These are phyloP conservation scores for Siniperca obscura DNA, from an alignment of 2,797 vertebrate genomes.

Conservation along the genomic window DNA sequence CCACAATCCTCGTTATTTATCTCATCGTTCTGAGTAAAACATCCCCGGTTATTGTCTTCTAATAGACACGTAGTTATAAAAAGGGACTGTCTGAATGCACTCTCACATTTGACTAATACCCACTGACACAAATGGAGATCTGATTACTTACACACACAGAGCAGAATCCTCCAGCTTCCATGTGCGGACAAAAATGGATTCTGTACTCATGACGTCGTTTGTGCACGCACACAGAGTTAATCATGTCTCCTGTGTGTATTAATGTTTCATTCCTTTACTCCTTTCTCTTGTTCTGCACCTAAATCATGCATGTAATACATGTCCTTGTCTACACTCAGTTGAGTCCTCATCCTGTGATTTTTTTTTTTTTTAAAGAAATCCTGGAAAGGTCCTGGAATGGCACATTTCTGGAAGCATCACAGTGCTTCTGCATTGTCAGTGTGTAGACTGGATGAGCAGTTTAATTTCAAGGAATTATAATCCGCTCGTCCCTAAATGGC, in stretches of 20 bases:
- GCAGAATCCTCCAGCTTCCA: slow-evolving; percentile 38
- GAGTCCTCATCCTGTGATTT: background rate
- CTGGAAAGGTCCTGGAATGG: background rate
- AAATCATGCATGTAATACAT: slow-evolving; percentile 23
- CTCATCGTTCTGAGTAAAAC: slow-evolving; percentile 26
- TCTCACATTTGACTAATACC: slow-evolving; percentile 41
- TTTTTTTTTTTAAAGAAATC: background rate
- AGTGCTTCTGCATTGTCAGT: background rate
- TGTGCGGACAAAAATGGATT: slow-evolving; percentile 11
- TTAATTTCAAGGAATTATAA: slow-evolving; percentile 52
- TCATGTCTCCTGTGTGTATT: slow-evolving; percentile 23
- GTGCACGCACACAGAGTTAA: slow-evolving; percentile 17
- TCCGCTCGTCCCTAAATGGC: slow-evolving; percentile 25
- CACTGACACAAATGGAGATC: slow-evolving; percentile 57
- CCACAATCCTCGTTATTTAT: slow-evolving; percentile 35
- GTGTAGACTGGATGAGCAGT: slow-evolving; percentile 11
- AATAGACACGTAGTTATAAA: slow-evolving; percentile 34
- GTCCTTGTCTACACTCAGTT: background rate
- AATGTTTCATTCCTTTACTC: slow-evolving; percentile 38
- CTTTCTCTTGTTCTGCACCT: slow-evolving; percentile 25
- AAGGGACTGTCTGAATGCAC: slow-evolving; percentile 27
- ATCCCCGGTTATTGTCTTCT: slow-evolving; percentile 10
- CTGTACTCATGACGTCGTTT: background rate
- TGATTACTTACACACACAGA: slow-evolving; percentile 57
- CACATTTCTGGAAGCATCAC: background rate